Evolutionary conservation across 2,113 vertebrate genomes (phyloP), one percentile per base, ranked within the genome.

Genomic region (Limnothrissa miodon): DNA sequence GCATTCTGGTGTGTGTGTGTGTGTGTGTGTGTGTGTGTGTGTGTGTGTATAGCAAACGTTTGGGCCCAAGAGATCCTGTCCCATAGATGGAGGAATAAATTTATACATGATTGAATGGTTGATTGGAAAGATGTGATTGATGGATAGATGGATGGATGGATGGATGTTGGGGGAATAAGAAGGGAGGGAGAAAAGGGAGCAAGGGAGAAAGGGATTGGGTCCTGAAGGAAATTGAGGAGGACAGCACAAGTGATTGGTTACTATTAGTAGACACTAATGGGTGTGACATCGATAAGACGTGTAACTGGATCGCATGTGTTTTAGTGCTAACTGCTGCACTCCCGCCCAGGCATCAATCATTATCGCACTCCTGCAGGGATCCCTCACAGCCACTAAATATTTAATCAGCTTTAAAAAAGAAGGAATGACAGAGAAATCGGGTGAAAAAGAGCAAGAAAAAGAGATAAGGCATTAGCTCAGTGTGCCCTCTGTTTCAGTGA

Each of bases 301-400:
- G 95, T 95, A 95, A 96, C 93, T 88, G 89, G 94, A 95, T 95
- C 94, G 91, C 90, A 81, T 86, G 86, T 82, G 86, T 95, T 94
- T 95, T 93, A 95, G 94, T 90, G 94, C 95, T 95, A 94, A 95
- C 94, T 93, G 91, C 93, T 94, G 92, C 90, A 90, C 81, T 89
- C 90, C 85, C 89, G 86, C 90, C 87, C 86, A 85, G 90, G 85
- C 90, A 93, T 92, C 92, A 93, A 92, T 94, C 94, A 95, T 94
- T 94, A 93, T 93, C 91, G 93, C 91, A 90, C 91, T 94, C 92
- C 90, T 89, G 86, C 91, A 89, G 86, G 86, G 94, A 92, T 91
- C 91, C 90, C 92, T 93, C 83, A 81, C 66, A 86, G 87, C 88
- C 81, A 86, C 85, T 95, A 90, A 94, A 95, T 95, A 94, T 95